Conservation (phyloP, 2,797 vertebrate species). For the Eulemur coronatus region DNA sequence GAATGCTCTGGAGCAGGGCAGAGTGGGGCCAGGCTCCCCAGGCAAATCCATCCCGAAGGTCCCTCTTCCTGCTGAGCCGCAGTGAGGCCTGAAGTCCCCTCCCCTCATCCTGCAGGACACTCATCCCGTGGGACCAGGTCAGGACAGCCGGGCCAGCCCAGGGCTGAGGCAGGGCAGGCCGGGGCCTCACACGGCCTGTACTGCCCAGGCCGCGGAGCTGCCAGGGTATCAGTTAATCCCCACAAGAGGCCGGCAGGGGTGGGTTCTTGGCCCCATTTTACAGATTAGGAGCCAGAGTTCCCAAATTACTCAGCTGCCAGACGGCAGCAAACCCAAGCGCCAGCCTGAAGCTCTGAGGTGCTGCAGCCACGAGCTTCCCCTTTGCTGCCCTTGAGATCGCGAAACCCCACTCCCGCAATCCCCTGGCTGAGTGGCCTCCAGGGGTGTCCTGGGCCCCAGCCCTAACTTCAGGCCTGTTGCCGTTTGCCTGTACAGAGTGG, state of each 20-base stretch:
- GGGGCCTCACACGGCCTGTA: neutral
- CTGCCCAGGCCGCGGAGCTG: neutral
- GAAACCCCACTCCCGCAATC: neutral
- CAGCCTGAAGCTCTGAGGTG: neutral
- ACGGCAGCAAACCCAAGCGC: accelerated
- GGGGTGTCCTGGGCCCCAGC: neutral
- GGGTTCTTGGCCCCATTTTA: slow-evolving; percentile 57
- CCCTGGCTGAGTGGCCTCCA: accelerated
- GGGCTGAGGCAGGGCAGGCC: neutral
- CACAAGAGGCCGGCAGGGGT: slow-evolving; percentile 24
- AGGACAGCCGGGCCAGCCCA: neutral
- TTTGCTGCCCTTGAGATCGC: neutral
- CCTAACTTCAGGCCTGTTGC: neutral
- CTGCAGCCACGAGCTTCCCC: accelerated
- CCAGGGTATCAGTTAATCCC: slow-evolving; percentile 57
- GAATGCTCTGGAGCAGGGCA: neutral
- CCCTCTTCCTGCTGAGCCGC: neutral
- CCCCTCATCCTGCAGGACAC: accelerated
- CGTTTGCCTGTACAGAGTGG: accelerated
- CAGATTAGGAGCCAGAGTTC: slow-evolving; percentile 14
- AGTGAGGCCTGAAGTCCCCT: neutral
- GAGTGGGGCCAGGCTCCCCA: neutral
- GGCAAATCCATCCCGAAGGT: accelerated
- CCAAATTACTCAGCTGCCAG: neutral
- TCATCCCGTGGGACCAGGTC: accelerated